Conservation (phyloP, 2,888 invertebrate genomes). For the Teleiodes luculella region DNA sequence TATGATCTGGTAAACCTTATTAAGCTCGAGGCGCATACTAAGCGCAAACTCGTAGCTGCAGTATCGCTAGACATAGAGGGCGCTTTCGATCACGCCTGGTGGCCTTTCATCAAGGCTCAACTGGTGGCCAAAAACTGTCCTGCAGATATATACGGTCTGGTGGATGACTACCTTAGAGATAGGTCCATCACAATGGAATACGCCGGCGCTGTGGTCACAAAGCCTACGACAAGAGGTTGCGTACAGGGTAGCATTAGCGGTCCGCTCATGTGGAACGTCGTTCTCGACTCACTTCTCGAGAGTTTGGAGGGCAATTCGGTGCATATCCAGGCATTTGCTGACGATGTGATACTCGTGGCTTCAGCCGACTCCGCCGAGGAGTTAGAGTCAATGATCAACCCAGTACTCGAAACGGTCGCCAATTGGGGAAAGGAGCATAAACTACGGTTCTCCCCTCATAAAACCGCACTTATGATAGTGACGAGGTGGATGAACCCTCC, state of each 20-base stretch:
- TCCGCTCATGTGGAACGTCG: not conserved
- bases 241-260: not conserved
- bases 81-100: constrained; percentile 13
- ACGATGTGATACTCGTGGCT: not conserved
- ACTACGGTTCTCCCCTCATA: not conserved
- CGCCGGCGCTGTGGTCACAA: not conserved
- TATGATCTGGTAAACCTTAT: not conserved
- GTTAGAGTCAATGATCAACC: not conserved
- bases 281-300: not conserved
- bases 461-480: not conserved
- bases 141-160: not conserved
- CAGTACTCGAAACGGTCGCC: constrained; percentile 8
- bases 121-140: constrained; percentile 5
- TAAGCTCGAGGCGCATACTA: not conserved
- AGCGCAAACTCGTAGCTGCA: not conserved
- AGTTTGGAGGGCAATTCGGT: not conserved
- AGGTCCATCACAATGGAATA: constrained; percentile 6
- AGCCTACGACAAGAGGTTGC: not conserved
- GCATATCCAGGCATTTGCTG: too few relatives aligned
- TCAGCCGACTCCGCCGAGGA: constrained; percentile 7
- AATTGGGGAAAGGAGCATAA: constrained; percentile 1
- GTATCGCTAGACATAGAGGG: constrained; percentile 10
- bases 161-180: constrained; percentile 3
- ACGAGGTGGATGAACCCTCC: not conserved
- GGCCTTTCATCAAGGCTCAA: constrained; percentile 5